phyloP scores from a whole-genome alignment of 1,140 invertebrate species.

The Aricia agestis region DNA sequence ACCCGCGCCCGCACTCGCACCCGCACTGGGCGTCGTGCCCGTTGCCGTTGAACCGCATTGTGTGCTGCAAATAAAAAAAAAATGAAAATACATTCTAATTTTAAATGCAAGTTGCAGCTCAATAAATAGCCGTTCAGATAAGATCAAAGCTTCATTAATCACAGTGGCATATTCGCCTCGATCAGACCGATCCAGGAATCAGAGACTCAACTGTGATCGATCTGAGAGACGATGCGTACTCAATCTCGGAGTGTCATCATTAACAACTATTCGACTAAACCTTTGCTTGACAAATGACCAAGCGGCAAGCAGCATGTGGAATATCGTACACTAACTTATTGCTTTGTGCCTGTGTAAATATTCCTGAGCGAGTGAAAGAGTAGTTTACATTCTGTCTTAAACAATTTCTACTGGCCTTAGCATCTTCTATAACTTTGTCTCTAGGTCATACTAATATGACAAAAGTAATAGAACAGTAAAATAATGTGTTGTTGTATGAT shows the following conservation, averaged over 20 bases:
- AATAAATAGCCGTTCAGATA: constrained; percentile 50
- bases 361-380: no score
- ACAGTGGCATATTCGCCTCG: constrained; percentile 49
- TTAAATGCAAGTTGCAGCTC: background rate
- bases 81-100: constrained; percentile 2
- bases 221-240: constrained; percentile 47
- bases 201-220: constrained; percentile 44
- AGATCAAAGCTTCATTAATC: constrained; percentile 73
- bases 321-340: no score
- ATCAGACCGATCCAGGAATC: constrained; percentile 49
- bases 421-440: no score
- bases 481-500: no score
- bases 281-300: no score
- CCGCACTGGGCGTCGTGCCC: constrained; percentile 51
- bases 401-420: no score
- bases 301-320: no score
- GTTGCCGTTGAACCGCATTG: constrained; percentile 65
- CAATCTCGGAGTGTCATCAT: constrained; percentile 70
- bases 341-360: no score
- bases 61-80: constrained; percentile 34
- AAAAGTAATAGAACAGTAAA: no score
- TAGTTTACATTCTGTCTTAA: no score
- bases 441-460: no score
- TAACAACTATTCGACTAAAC: no score
- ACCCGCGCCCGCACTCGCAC: constrained; percentile 56